These are phyloP conservation scores for Peromyscus nudipes DNA, from an alignment of 2,797 vertebrate species.

Conservation along the genomic window DNA sequence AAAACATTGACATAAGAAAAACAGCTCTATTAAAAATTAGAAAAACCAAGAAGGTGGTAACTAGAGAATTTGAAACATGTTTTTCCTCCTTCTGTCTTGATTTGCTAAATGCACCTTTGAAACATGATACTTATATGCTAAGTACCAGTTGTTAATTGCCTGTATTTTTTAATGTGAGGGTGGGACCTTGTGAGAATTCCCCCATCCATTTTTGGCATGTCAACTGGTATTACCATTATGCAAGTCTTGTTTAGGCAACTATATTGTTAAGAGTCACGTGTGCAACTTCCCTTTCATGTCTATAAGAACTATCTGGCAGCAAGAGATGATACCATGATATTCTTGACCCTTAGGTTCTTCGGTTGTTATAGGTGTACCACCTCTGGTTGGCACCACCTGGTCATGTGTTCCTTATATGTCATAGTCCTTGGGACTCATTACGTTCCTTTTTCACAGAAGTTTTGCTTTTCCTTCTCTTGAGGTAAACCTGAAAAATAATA, in stretches of 20 bases:
- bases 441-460: neutral
- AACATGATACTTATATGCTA: neutral
- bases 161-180: neutral
- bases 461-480: neutral
- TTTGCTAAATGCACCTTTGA: neutral
- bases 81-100: neutral
- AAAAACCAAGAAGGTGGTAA: neutral
- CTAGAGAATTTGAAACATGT: neutral
- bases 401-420: neutral
- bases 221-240: neutral
- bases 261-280: neutral
- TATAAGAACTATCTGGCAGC: too few relatives aligned
- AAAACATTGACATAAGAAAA: neutral
- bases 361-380: too few relatives aligned
- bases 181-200: neutral
- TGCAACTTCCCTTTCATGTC: neutral
- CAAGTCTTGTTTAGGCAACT: neutral
- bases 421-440: conserved; percentile 44
- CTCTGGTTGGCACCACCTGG: neutral
- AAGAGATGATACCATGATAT: neutral
- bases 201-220: neutral
- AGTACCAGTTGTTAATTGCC: neutral
- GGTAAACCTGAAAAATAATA: neutral
- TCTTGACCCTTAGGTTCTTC: neutral
- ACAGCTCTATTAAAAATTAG: neutral